Base-by-base conservation (phyloP, 2,888 invertebrate genomes). In the Microctonus hyperodae region DNA sequence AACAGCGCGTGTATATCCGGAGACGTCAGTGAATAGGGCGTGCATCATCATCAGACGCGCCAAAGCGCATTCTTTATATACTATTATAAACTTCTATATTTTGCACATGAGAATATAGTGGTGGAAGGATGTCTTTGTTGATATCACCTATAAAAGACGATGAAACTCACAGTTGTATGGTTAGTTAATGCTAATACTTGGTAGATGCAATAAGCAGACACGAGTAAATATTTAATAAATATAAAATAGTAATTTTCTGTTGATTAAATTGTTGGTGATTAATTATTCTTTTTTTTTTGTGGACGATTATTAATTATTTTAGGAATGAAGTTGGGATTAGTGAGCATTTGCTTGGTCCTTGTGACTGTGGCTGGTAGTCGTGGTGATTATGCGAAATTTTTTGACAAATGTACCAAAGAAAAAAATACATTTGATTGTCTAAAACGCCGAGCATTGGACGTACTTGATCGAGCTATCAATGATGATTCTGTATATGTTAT, bases 361-460 rank as follows among this genome's bases (percentile, higher is more conserved):
- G 65, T 73, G 11, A 73, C 67, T 9, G 73, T 67, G 10, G 51
- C n/a, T 9, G 59, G 33, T 69, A 57, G 67, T 10, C 57, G 58
- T 44, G 73, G 69, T 4, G 83, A 81, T 57, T 83, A 79, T 68
- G 76, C 74, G 2, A 80, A 76, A 68, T 65, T 83, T 10, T 82
- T 83, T 66, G 80, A 81, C 37, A 73, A 76, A 72, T 83, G 83
- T 68, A 73, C 79, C 65, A 78, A 71, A n/a, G 81, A 83, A 68
- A 82, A 77, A 69, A 83, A 80, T 67, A 76, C 81, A 9, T 84
- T 83, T 69, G 79, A 83, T 31, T 84, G 83, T 53, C 70, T 83
- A 40, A 83, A 83, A 65, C 76, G 75, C 6, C 73, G 78, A 5
- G 82, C 83, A 0, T 68, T 84, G 22, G 80, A 83, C 50, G 78